Evolutionary conservation across 92 coral and sea anemone genomes (phyloP).

Genomic region (Hydrozoanthus gracilis): DNA sequence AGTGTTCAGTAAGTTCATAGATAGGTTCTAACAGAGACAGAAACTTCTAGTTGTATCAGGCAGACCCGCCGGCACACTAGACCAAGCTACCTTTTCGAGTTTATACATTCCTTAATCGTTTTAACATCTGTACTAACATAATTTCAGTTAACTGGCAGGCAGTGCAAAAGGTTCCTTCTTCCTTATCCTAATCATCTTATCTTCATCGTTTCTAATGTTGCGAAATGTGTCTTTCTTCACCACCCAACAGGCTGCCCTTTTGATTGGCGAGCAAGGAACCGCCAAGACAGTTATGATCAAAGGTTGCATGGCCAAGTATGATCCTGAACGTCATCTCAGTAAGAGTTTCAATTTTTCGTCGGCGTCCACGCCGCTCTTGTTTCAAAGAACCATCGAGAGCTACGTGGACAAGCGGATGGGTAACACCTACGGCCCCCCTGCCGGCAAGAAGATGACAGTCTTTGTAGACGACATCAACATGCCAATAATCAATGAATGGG

Average conservation of each 20-base stretch:
- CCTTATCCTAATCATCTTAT: too few species aligned
- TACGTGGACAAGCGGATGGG: constrained; percentile 93
- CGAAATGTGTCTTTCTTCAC: not conserved
- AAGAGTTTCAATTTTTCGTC: constrained; percentile 97
- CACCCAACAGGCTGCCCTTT: constrained; percentile 78
- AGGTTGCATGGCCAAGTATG: constrained; percentile 90
- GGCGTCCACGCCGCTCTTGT: constrained; percentile 93
- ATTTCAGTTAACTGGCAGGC: too few species aligned
- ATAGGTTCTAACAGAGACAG: too few species aligned
- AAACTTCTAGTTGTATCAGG: too few species aligned
- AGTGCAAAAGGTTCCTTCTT: too few species aligned
- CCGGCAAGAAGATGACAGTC: constrained; percentile 91
- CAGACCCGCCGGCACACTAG: too few species aligned
- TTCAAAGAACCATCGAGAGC: constrained; percentile 93
- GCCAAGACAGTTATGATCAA: constrained; percentile 98
- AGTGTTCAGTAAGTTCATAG: too few species aligned
- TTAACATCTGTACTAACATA: too few species aligned
- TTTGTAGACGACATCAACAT: constrained; percentile 84
- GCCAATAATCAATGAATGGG: constrained; percentile 94
- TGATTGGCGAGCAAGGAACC: constrained; percentile 98
- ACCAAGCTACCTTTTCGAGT: too few species aligned
- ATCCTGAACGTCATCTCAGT: constrained; percentile 91
- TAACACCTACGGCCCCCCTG: constrained; percentile 90
- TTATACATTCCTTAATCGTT: too few species aligned
- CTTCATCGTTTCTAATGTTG: not conserved